Percentiles rank a stretch among this genome's conserved stretches.
Evolutionary conservation across 2,113 vertebrate genomes (phyloP).

Genomic region (Rhynchomys soricoides): DNA sequence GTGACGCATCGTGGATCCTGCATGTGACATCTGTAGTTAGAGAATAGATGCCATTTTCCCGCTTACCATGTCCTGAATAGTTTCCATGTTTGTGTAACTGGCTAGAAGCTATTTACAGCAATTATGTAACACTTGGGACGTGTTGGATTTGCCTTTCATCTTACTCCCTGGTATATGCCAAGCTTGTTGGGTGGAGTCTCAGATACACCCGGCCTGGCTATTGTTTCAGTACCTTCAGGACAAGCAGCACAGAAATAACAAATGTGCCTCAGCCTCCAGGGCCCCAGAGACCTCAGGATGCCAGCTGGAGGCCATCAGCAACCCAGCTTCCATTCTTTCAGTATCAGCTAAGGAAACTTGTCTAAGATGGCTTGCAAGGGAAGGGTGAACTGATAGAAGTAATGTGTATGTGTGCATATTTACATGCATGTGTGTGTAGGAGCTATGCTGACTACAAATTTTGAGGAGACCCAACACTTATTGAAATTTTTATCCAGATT

Average conservation of each 20-base stretch:
- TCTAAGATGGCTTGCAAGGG: background rate
- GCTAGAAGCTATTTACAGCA: constrained; percentile 13
- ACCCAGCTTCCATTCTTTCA: background rate
- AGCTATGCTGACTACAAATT: background rate
- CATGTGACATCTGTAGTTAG: background rate
- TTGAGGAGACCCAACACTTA: background rate
- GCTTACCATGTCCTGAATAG: constrained; percentile 36
- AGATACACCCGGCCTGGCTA: background rate
- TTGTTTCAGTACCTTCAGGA: accelerated
- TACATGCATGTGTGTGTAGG: background rate
- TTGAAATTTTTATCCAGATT: background rate
- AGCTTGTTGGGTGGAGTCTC: constrained; percentile 17
- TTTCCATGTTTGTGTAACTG: constrained; percentile 54
- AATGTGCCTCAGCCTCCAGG: accelerated
- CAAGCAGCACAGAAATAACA: accelerated
- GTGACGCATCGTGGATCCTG: background rate
- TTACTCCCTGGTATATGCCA: background rate
- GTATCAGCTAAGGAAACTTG: background rate
- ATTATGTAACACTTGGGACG: constrained; percentile 17
- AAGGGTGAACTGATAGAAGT: background rate
- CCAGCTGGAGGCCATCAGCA: background rate
- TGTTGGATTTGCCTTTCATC: constrained; percentile 48
- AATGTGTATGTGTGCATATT: background rate
- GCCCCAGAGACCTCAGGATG: background rate
- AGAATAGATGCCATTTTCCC: background rate